Conservation (phyloP, 2,888 invertebrate genomes). For the Caenorhabditis afra region DNA sequence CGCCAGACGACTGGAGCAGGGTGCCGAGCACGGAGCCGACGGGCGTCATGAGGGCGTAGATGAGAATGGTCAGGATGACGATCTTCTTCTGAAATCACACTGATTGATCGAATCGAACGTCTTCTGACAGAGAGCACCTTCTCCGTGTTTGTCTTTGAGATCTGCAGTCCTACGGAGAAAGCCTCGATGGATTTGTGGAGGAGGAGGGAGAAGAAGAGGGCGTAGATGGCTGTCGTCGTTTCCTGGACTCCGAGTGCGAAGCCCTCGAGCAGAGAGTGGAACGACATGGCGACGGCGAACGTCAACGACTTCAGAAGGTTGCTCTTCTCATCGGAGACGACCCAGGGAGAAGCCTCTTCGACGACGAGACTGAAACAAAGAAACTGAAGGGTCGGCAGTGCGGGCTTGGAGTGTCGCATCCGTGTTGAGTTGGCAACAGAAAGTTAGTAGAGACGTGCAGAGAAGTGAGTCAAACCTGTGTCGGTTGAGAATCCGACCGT, state of each 20-base stretch:
- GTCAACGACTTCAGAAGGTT: constrained; percentile 77
- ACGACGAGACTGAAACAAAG: constrained; percentile 46
- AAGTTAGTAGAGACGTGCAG: constrained; percentile 33
- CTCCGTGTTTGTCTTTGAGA: constrained; percentile 72
- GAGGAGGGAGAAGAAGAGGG: constrained; percentile 78
- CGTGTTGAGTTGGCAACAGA: constrained; percentile 7
- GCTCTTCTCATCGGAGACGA: constrained; percentile 57
- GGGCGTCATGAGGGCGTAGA: constrained; percentile 86
- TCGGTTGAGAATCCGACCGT: constrained; percentile 4
- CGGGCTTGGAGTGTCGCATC: not conserved
- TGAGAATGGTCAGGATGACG: constrained; percentile 80
- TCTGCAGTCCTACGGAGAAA: constrained; percentile 83
- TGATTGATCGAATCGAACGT: not conserved
- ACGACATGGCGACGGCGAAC: constrained; percentile 79
- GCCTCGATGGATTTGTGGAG: constrained; percentile 83
- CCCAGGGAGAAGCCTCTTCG: constrained; percentile 53
- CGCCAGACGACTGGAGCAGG: constrained; percentile 37
- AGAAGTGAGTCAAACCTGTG: constrained; percentile 40
- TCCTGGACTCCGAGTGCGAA: constrained; percentile 80
- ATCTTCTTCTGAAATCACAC: constrained; percentile 47
- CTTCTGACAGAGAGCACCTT: constrained; percentile 33
- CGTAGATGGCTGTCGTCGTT: constrained; percentile 72
- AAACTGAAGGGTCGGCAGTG: too few species aligned
- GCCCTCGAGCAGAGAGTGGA: constrained; percentile 79
- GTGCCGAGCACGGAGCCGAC: constrained; percentile 83